Conservation (phyloP, 2,888 invertebrate species). For the Kuschelorhynchus macadamiae region DNA sequence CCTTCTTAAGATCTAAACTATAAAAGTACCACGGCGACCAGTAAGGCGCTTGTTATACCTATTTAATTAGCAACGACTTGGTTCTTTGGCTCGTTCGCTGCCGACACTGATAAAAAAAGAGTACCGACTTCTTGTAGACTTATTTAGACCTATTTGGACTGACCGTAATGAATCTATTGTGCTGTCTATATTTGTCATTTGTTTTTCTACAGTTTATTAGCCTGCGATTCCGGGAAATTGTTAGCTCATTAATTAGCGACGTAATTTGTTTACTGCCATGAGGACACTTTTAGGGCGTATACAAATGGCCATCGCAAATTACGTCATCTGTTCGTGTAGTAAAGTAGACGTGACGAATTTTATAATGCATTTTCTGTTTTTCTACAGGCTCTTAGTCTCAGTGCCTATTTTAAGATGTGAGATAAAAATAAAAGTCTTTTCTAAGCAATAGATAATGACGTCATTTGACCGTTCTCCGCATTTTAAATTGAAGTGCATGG, state of each 20-base stretch:
- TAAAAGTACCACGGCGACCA: slow-evolving; percentile 29
- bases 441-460: too few species aligned
- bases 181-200: slow-evolving; percentile 44
- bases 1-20: slow-evolving; percentile 1
- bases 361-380: too few species aligned
- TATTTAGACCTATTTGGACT: slow-evolving; percentile 31
- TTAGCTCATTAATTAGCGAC: slow-evolving; percentile 24
- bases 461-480: too few species aligned
- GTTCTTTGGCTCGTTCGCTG: slow-evolving; percentile 21
- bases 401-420: too few species aligned
- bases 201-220: slow-evolving; percentile 20
- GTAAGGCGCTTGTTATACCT: slow-evolving; percentile 42
- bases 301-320: background rate
- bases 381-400: too few species aligned
- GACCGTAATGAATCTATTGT: slow-evolving; percentile 46
- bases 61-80: slow-evolving; percentile 37
- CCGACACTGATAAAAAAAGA: slow-evolving; percentile 23
- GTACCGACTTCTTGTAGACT: slow-evolving; percentile 7
- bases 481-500: too few species aligned
- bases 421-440: too few species aligned
- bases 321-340: too few species aligned
- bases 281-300: background rate
- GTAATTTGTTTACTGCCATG: slow-evolving; percentile 8
- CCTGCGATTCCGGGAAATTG: slow-evolving; percentile 17
- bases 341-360: too few species aligned